A percentile compares a stretch with the other conserved stretches of the same genome.
Evolutionary conservation across 1,140 invertebrate genomes (phyloP).

Genomic region (Bombyx mori): DNA sequence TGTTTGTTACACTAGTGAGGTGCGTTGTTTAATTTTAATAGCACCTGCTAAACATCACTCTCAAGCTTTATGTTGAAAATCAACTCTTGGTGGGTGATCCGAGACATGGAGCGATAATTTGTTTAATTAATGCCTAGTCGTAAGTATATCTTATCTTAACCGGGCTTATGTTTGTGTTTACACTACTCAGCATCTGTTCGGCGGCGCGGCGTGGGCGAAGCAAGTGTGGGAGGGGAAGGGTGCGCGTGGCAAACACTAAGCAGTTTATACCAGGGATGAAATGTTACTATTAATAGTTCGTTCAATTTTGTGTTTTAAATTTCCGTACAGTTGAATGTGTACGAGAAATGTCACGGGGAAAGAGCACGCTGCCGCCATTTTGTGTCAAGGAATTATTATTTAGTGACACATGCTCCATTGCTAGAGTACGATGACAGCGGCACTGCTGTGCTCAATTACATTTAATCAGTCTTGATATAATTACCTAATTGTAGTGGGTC

Average conservation of each 20-base stretch:
- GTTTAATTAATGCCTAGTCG: constrained; percentile 4
- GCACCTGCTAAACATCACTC: too few relatives aligned
- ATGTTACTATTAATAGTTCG: too few relatives aligned
- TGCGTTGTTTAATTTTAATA: too few relatives aligned
- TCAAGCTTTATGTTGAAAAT: too few relatives aligned
- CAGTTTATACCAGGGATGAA: too few relatives aligned
- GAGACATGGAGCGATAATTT: constrained; percentile 2
- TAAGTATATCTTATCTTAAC: constrained; percentile 19
- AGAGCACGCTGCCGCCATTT: too few relatives aligned
- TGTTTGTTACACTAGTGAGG: too few relatives aligned
- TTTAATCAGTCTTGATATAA: constrained; percentile 62
- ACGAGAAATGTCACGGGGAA: too few relatives aligned
- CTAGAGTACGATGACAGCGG: constrained; percentile 1
- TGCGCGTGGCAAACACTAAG: not conserved
- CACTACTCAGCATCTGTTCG: constrained; percentile 34
- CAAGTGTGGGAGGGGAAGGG: not conserved
- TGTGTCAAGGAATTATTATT: not conserved
- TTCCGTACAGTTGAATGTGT: not conserved
- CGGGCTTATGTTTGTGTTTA: constrained; percentile 31
- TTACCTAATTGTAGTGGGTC: constrained; percentile 45
- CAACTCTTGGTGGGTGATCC: too few relatives aligned
- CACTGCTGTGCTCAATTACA: constrained; percentile 51
- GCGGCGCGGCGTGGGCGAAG: constrained; percentile 4
- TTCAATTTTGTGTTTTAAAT: too few relatives aligned
- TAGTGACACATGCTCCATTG: constrained; percentile 2